Conservation (phyloP, 2,113 vertebrate species). For the Sinocyclocheilus grahami region DNA sequence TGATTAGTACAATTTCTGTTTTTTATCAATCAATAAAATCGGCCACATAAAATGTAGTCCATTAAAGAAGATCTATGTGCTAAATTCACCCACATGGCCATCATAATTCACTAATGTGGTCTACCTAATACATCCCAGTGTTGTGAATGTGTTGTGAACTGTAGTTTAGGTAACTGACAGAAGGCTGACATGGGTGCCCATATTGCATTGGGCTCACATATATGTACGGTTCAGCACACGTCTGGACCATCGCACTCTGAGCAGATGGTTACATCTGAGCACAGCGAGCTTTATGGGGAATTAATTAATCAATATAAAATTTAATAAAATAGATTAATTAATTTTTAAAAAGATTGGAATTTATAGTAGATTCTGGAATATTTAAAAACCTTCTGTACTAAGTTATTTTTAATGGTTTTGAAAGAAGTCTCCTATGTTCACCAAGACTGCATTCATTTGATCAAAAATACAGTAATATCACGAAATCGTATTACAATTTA, state of each 20-base stretch:
- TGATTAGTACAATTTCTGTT: neutral
- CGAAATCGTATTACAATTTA: too few relatives aligned
- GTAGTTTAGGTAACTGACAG: constrained; percentile 25
- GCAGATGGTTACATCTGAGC: constrained; percentile 62
- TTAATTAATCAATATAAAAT: neutral
- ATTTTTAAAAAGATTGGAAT: too few relatives aligned
- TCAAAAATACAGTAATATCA: too few relatives aligned
- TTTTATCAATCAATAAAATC: neutral
- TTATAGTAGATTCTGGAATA: neutral
- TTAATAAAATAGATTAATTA: neutral
- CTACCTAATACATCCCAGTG: too few relatives aligned
- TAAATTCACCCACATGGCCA: neutral
- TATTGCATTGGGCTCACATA: constrained; percentile 41
- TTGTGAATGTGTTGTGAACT: neutral
- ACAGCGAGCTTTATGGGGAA: constrained; percentile 40
- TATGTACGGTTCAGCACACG: constrained; percentile 54
- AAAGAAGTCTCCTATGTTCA: too few relatives aligned
- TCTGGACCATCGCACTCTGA: constrained; percentile 63
- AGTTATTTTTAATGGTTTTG: too few relatives aligned
- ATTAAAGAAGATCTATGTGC: neutral
- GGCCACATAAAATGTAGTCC: neutral
- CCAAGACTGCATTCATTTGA: too few relatives aligned
- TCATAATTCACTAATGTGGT: neutral
- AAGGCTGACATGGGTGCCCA: constrained; percentile 34
- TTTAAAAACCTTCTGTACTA: neutral